These are phyloP conservation scores for Himalopsyche anomala DNA, from an alignment of 2,888 invertebrate genomes.

Conservation along the genomic window DNA sequence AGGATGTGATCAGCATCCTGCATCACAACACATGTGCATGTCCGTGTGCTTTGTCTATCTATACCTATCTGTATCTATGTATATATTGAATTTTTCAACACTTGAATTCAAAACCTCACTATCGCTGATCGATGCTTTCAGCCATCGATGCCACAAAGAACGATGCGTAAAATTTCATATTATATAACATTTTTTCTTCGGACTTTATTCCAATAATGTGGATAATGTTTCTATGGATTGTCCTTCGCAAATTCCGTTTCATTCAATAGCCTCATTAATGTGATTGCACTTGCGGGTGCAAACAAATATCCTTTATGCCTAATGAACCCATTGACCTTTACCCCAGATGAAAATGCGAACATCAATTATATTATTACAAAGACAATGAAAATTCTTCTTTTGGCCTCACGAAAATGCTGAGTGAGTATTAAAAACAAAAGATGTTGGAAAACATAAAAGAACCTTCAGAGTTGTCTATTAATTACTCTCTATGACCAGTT, in stretches of 20 bases:
- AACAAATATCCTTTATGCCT: not conserved
- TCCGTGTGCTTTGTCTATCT: no score
- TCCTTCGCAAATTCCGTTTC: not conserved
- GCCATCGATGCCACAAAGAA: no score
- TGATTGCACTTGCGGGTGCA: constrained; percentile 8
- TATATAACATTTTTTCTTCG: no score
- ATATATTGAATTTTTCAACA: no score
- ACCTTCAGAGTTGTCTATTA: constrained; percentile 5
- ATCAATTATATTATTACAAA: constrained; percentile 21
- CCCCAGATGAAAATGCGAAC: not conserved
- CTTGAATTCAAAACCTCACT: no score
- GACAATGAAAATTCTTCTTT: constrained; percentile 3
- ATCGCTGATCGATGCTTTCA: no score
- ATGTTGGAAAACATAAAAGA: constrained; percentile 9
- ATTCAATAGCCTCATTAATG: not conserved
- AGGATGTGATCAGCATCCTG: no score
- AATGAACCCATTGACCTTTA: constrained; percentile 28
- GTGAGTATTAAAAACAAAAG: constrained; percentile 38
- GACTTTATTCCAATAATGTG: no score
- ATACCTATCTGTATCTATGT: no score
- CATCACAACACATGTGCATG: no score
- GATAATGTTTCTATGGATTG: no score
- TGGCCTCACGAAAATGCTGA: not conserved
- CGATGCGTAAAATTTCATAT: no score
- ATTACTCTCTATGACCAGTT: not conserved